phyloP scores from a whole-genome alignment of 2,888 invertebrate species.

The Phoronis australis region DNA sequence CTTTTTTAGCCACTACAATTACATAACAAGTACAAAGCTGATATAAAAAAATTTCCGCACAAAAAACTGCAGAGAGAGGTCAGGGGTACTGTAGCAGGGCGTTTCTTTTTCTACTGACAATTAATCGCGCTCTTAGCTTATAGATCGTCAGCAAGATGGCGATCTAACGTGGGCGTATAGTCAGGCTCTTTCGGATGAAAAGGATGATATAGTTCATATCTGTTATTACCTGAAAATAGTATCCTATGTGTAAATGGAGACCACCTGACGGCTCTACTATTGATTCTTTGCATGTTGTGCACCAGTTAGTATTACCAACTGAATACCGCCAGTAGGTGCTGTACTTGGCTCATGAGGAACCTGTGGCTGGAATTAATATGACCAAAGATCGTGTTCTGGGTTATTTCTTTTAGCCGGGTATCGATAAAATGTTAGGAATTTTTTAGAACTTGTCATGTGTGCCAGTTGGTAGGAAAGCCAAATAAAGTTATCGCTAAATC shows the following conservation, averaged over 20 bases:
- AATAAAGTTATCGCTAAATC: slow-evolving; percentile 8
- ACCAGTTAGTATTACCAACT: slow-evolving; percentile 9
- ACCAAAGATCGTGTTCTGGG: slow-evolving; percentile 4
- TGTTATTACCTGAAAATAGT: slow-evolving; percentile 7
- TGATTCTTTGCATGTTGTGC: slow-evolving; percentile 2
- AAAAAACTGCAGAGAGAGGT: no score
- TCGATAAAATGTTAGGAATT: slow-evolving; percentile 5
- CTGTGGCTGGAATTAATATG: slow-evolving; percentile 12
- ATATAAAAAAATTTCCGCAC: no score
- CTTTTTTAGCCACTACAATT: no score
- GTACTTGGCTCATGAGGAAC: slow-evolving; percentile 11
- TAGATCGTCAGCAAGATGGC: no score
- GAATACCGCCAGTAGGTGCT: slow-evolving; percentile 1
- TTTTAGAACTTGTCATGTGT: slow-evolving; percentile 12
- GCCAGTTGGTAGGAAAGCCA: slow-evolving; percentile 13
- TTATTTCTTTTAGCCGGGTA: slow-evolving; percentile 12
- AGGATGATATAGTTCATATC: no score
- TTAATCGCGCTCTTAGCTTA: no score
- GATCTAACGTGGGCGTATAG: no score
- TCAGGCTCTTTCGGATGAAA: background rate
- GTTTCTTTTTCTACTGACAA: no score
- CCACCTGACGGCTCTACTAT: slow-evolving; percentile 6
- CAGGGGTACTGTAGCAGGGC: no score
- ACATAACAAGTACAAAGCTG: no score
- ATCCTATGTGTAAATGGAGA: slow-evolving; percentile 16